Conservation (phyloP, 2,113 vertebrate species). For the Myanophis thanlyinensis region DNA sequence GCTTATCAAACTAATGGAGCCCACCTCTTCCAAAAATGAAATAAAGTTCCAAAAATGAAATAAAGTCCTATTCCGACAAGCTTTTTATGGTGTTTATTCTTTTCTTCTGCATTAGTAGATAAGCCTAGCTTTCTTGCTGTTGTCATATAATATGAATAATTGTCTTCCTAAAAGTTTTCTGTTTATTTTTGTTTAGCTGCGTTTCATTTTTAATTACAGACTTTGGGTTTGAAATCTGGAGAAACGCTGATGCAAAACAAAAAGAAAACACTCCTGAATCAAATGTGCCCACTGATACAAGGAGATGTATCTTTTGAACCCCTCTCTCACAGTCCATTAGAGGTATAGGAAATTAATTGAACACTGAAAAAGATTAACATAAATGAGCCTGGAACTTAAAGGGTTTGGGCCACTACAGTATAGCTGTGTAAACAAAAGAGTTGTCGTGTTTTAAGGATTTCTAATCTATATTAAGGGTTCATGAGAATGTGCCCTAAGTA, state of each 20-base stretch:
- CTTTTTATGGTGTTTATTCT: neutral
- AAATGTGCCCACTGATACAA: neutral
- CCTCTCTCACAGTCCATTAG: neutral
- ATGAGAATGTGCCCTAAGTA: constrained; percentile 5
- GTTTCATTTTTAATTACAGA: neutral
- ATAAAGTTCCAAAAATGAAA: neutral
- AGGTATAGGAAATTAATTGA: neutral
- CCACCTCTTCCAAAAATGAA: neutral
- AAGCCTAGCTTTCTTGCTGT: neutral
- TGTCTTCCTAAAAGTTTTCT: neutral
- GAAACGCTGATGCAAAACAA: neutral
- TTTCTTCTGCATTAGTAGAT: neutral
- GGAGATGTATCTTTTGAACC: neutral
- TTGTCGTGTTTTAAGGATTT: neutral
- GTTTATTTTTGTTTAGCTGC: neutral
- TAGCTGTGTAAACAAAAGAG: neutral
- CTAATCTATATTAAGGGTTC: neutral
- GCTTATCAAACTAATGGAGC: neutral
- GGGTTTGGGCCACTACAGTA: neutral
- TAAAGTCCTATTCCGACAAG: neutral
- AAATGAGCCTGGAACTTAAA: neutral
- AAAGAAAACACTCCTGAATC: neutral
- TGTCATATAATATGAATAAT: neutral
- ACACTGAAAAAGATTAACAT: neutral
- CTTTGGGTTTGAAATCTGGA: neutral